Evolutionary conservation across 2,888 invertebrate species (phyloP), one percentile per base, ranked within the genome.

Genomic region (Melinopterus prodromus): DNA sequence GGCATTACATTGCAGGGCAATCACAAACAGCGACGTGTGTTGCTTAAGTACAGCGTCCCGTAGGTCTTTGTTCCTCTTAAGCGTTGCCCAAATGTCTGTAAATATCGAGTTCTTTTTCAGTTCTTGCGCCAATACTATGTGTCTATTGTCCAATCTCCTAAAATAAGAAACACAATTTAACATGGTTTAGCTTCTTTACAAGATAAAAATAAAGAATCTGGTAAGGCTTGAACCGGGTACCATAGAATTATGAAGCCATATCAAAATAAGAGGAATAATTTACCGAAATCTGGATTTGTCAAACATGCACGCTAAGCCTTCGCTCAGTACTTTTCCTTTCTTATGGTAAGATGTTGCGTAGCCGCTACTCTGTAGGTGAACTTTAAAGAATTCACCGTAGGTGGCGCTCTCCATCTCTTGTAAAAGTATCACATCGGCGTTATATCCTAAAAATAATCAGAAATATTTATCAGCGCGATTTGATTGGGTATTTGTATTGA

Each of bases 391-490:
- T 82, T 91, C 71, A 38, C 76, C 7, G 69, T 76, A 81, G 12
- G 77, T 38, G 5, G 69, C 70, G 14, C 70, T 3, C 88, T 99
- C 99, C 0, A 98, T 97, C 92, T 99, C 99, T 92, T 99, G 99
- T 16, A 99, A 90, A 85, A 98, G 98, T 78, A 98, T 90, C 77
- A 99, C 90, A 88, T 99, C 99, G 26, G 94, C 93, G 90, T 98
- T 95, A 87, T 98, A 99, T 36, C 97, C 97, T 94, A 80, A 12
- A 87, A 84, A 86, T 69, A 6, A 89, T 83, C 70, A 78, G 36
- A 78, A 6, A 78, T 16, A 6, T 16, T n/a, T 26, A 9, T 36
- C 12, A 14, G 37, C 5, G 69, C 7, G 37, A 53, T 26, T 26
- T 1, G 26, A 26, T 26, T 26, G 26, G 26, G 26, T 26, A 26